phyloP scores from a whole-genome alignment of 2,797 vertebrate species.

The Aulostomus chinensis region DNA sequence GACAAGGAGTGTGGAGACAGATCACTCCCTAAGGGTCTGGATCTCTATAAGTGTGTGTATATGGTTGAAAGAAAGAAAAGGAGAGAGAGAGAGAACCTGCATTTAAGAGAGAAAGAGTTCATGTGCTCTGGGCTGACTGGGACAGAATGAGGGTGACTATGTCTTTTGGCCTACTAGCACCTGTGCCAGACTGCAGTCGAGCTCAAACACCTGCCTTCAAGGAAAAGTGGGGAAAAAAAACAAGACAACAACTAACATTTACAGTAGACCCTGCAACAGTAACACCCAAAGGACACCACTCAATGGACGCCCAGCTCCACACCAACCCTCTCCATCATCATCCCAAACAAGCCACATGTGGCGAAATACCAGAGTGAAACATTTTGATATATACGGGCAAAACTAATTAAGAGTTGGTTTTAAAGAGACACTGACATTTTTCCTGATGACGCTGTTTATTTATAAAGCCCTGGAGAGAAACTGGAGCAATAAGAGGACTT shows the following conservation, averaged over 20 bases:
- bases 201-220: slow-evolving; percentile 33
- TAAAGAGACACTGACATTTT: slow-evolving; percentile 61
- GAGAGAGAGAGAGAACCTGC: slow-evolving; percentile 5
- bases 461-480: slow-evolving; percentile 67
- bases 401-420: slow-evolving; percentile 65
- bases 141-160: slow-evolving; percentile 32
- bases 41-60: slow-evolving; percentile 27
- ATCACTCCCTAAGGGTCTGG: slow-evolving; percentile 56
- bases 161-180: slow-evolving; percentile 44
- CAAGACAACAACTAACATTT: slow-evolving; percentile 34
- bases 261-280: slow-evolving; percentile 12
- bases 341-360: too few species aligned
- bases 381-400: slow-evolving; percentile 58
- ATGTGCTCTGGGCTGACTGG: slow-evolving; percentile 22
- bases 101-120: slow-evolving; percentile 8
- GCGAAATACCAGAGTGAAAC: slow-evolving; percentile 48
- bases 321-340: slow-evolving; percentile 23
- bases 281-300: slow-evolving; percentile 27
- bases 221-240: slow-evolving; percentile 14
- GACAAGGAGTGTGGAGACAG: slow-evolving; percentile 58
- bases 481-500: slow-evolving; percentile 57
- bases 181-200: slow-evolving; percentile 43
- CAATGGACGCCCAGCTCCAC: slow-evolving; percentile 16
- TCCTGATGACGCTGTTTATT: slow-evolving; percentile 69
- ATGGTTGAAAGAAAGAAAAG: slow-evolving; percentile 8